phyloP scores from a whole-genome alignment of 2,113 vertebrate genomes.

The Ptyas mucosa region DNA sequence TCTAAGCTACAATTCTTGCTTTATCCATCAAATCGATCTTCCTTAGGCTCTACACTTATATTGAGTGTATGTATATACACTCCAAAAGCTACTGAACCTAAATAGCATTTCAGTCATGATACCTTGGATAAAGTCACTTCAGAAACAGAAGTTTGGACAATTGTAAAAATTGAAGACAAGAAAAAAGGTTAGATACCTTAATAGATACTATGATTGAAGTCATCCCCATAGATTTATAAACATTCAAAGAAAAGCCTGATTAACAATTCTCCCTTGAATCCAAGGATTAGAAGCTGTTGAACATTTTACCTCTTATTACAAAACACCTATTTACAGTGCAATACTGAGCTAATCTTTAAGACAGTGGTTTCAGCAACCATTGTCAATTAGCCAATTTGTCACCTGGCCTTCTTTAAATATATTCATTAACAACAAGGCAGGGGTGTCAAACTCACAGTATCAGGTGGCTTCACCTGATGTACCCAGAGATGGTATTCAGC shows the following conservation, averaged over 20 bases:
- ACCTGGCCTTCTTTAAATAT: not conserved
- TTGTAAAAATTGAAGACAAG: not conserved
- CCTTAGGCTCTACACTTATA: not conserved
- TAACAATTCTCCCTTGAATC: not conserved
- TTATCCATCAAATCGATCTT: not conserved
- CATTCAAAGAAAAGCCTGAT: not conserved
- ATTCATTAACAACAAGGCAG: not conserved
- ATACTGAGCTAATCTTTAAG: not conserved
- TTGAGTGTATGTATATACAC: not conserved
- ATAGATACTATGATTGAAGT: not conserved
- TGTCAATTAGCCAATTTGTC: not conserved
- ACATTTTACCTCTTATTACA: not conserved
- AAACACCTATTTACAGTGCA: not conserved
- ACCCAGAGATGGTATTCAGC: too few species aligned
- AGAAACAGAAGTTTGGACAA: not conserved
- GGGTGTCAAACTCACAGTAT: too few species aligned
- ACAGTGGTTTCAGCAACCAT: not conserved
- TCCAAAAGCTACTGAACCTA: not conserved
- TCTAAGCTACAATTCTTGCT: not conserved
- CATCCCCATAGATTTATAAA: not conserved
- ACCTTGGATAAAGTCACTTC: not conserved
- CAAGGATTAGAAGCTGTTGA: not conserved
- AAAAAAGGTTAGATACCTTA: not conserved
- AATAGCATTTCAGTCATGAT: not conserved
- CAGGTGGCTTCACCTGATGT: too few species aligned